Percentiles rank a stretch among this genome's conserved stretches.
These are phyloP conservation scores for Nothoprocta pentlandii DNA, from an alignment of 2,113 vertebrate species.

Conservation along the genomic window DNA sequence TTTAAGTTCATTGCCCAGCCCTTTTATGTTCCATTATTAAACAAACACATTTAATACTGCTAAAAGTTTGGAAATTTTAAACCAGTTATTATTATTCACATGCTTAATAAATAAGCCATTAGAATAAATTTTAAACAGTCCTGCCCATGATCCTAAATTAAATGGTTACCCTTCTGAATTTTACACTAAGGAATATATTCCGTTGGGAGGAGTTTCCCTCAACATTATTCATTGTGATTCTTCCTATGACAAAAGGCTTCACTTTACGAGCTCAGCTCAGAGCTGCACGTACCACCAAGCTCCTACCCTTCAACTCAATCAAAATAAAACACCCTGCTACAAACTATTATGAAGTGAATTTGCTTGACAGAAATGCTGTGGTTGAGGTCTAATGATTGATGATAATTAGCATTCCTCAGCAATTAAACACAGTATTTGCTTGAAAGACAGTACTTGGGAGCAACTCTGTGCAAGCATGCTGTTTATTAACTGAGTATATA, in stretches of 20 bases:
- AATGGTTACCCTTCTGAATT: neutral
- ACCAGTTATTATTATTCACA: neutral
- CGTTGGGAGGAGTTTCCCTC: neutral
- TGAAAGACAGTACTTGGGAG: neutral
- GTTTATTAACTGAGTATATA: neutral
- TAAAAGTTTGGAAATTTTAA: neutral
- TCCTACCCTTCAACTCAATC: neutral
- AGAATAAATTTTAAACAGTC: neutral
- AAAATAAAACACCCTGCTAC: neutral
- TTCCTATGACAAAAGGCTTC: neutral
- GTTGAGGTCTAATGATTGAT: neutral
- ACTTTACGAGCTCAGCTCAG: neutral
- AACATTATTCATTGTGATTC: neutral
- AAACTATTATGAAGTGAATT: neutral
- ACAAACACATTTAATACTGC: fast-evolving
- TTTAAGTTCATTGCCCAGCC: neutral
- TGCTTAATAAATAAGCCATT: neutral
- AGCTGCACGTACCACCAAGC: neutral
- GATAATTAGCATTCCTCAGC: neutral
- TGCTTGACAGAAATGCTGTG: neutral
- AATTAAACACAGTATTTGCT: neutral
- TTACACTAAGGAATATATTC: neutral
- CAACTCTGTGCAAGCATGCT: neutral
- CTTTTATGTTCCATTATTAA: neutral
- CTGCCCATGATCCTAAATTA: neutral